Evolutionary conservation across 2,797 vertebrate species (phyloP).

Genomic region (Rhincodon typus): DNA sequence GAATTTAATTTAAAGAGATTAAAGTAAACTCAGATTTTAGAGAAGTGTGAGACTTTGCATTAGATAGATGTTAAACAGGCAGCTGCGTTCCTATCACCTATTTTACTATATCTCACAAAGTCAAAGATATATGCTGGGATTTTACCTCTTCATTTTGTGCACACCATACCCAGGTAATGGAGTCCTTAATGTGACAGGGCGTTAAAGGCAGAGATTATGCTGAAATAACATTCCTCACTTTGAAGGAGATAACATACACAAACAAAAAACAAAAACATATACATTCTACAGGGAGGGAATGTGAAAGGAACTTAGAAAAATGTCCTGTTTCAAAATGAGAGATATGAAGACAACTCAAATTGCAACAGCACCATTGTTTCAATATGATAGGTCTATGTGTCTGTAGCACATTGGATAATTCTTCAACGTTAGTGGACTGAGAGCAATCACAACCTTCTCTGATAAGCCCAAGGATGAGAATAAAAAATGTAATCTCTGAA

Average conservation of each 20-base stretch:
- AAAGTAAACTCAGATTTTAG: not conserved
- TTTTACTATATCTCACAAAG: not conserved
- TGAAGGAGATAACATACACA: not conserved
- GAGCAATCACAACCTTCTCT: not conserved
- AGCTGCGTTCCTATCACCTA: not conserved
- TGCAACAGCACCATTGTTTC: not conserved
- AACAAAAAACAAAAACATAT: not conserved
- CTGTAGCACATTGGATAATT: not conserved
- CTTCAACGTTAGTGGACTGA: not conserved
- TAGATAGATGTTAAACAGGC: not conserved
- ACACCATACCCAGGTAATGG: not conserved
- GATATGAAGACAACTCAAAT: not conserved
- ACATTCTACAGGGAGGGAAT: not conserved
- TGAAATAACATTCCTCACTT: not conserved
- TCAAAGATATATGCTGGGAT: not conserved
- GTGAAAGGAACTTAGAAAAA: not conserved
- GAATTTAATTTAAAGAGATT: not conserved
- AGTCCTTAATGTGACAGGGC: not conserved
- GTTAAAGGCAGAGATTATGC: not conserved
- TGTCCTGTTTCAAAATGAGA: not conserved
- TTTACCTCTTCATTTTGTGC: not conserved
- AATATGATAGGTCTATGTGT: not conserved
- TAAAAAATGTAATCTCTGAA: not conserved
- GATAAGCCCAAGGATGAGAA: not conserved
- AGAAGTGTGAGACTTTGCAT: not conserved